Conservation (phyloP, 2,888 invertebrate species). For the Mylabris sibirica region DNA sequence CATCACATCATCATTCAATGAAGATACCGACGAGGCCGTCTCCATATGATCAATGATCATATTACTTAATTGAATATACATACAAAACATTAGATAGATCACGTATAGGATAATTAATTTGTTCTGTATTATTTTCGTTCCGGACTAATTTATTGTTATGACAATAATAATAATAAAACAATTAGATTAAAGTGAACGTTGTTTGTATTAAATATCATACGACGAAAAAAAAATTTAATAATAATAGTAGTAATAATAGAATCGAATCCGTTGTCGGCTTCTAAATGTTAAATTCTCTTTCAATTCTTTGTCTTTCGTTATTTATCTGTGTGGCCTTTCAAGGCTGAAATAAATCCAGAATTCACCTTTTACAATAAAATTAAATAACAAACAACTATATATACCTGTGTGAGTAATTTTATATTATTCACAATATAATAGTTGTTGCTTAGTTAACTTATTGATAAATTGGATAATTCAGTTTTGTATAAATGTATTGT, state of each 20-base stretch:
- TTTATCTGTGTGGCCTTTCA: constrained; percentile 9
- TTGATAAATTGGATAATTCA: not conserved
- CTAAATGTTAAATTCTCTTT: constrained; percentile 6
- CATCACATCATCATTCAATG: constrained; percentile 34
- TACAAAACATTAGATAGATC: constrained; percentile 18
- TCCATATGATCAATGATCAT: constrained; percentile 28
- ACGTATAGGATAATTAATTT: constrained; percentile 23
- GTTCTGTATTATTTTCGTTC: not conserved
- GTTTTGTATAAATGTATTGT: no score
- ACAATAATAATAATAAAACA: not conserved
- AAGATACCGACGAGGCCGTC: constrained; percentile 39
- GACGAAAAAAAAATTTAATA: not conserved
- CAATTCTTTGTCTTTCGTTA: constrained; percentile 5
- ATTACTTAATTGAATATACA: constrained; percentile 33
- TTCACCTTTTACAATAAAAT: constrained; percentile 13
- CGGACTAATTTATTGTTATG: not conserved
- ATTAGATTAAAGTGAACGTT: constrained; percentile 10
- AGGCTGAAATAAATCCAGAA: constrained; percentile 10
- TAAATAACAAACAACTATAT: not conserved
- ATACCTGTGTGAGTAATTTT: not conserved
- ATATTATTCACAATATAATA: not conserved
- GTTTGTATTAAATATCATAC: not conserved
- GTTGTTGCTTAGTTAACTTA: not conserved
- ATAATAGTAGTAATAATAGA: no score
- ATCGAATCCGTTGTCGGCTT: constrained; percentile 7